phyloP scores from a whole-genome alignment of 2,113 vertebrate genomes.

The Ctenodactylus gundi region DNA sequence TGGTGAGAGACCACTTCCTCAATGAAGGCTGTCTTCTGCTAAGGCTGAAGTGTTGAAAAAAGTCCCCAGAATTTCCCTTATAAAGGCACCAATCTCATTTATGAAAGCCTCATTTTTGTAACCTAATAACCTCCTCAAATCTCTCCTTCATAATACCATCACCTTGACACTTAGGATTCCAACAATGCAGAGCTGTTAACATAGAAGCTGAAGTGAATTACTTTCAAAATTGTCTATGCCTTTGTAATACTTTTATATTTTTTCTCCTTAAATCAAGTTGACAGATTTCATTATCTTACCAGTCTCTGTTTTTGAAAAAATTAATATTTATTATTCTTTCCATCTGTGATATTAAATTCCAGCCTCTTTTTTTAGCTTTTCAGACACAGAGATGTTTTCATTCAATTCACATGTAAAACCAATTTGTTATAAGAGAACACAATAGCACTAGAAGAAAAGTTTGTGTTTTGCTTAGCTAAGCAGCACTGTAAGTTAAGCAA shows the following conservation, averaged over 20 bases:
- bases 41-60: neutral
- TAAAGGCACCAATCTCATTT: neutral
- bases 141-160: neutral
- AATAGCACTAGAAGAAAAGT: neutral
- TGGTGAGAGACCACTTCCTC: neutral
- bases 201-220: neutral
- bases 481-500: conserved; percentile 19
- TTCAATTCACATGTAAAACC: neutral
- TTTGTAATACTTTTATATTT: neutral
- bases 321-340: conserved; percentile 15
- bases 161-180: neutral
- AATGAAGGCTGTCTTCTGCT: neutral
- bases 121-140: neutral
- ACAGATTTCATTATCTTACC: conserved; percentile 10
- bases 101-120: neutral
- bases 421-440: neutral
- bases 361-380: neutral
- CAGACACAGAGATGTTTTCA: neutral
- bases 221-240: neutral
- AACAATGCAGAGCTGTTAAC: neutral
- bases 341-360: neutral
- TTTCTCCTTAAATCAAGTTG: neutral
- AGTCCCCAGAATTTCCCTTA: neutral
- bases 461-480: conserved; percentile 38
- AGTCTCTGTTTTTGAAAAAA: conserved; percentile 5